A percentile compares a stretch with the other conserved stretches of the same genome.
Evolutionary conservation across 2,113 vertebrate genomes (phyloP).

Genomic region (Rousettus leschenaultii): DNA sequence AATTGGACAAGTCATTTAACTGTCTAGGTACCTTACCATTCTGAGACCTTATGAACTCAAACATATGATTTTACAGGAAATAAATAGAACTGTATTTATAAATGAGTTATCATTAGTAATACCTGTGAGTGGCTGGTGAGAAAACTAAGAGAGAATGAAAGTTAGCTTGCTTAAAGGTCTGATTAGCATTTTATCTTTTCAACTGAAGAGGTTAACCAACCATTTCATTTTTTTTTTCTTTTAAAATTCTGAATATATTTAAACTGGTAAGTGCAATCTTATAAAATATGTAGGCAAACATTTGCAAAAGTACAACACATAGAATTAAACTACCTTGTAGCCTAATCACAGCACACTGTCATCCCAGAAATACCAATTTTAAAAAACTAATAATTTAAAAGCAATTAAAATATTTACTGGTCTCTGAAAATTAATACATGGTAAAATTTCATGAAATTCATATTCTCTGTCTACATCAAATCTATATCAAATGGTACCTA

Average conservation of each 20-base stretch:
- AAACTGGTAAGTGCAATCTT: neutral
- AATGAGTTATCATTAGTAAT: neutral
- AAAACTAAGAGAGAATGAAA: neutral
- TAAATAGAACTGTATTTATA: neutral
- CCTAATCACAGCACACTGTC: neutral
- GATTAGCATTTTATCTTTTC: neutral
- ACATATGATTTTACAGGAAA: neutral
- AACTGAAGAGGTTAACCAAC: neutral
- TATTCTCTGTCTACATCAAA: neutral
- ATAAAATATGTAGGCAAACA: neutral
- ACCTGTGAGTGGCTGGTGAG: neutral
- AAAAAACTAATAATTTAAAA: neutral
- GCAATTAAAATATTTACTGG: neutral
- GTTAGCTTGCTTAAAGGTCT: neutral
- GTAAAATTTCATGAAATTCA: neutral
- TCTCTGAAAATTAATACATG: neutral
- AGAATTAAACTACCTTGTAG: neutral
- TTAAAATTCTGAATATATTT: neutral
- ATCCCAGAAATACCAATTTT: neutral
- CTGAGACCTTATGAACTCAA: neutral
- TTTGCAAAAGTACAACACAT: neutral
- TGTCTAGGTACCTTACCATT: neutral
- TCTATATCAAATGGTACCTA: neutral
- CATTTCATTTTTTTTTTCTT: neutral
- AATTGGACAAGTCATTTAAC: neutral